Percentiles rank a stretch among this genome's conserved stretches.
phyloP scores from a whole-genome alignment of 2,113 vertebrate species.

The Phoxinus phoxinus region DNA sequence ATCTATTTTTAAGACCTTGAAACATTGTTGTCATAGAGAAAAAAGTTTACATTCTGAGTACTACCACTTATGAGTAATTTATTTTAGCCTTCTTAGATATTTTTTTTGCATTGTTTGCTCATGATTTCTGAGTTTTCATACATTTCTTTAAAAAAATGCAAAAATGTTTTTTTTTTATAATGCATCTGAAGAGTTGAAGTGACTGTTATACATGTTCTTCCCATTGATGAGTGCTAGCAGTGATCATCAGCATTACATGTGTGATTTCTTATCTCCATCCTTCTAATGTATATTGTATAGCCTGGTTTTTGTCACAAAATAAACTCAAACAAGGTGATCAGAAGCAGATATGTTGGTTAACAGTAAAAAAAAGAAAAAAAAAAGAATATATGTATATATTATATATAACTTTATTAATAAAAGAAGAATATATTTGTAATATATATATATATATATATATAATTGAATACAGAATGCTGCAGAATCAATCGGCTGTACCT shows the following conservation, averaged over 20 bases:
- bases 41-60: neutral
- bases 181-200: neutral
- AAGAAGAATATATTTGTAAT: too few species aligned
- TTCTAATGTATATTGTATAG: neutral
- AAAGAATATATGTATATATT: too few species aligned
- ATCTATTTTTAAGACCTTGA: neutral
- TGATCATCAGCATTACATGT: neutral
- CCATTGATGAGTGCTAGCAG: constrained; percentile 18
- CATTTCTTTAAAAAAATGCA: neutral
- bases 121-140: neutral
- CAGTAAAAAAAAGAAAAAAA: too few species aligned
- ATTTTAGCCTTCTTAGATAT: neutral
- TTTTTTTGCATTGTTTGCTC: neutral
- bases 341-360: neutral
- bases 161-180: constrained; percentile 11
- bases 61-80: neutral
- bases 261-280: neutral
- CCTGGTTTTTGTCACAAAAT: neutral
- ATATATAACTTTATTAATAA: too few species aligned
- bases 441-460: too few species aligned
- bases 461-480: too few species aligned
- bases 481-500: too few species aligned
- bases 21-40: neutral
- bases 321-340: neutral
- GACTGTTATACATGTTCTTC: neutral